Base-by-base conservation (phyloP, 2,888 invertebrate species). In the Melanophora roralis region DNA sequence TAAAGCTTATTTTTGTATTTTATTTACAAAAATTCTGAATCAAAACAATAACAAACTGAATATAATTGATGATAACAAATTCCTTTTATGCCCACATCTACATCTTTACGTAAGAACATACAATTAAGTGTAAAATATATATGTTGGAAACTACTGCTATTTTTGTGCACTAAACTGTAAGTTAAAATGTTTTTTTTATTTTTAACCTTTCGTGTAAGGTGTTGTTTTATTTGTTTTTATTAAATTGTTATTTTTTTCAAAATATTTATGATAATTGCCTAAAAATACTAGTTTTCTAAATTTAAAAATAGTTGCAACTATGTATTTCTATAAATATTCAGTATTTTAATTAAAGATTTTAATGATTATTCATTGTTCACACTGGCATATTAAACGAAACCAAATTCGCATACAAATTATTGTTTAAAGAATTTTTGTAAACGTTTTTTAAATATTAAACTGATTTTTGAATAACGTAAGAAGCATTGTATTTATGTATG, bases 181-280 rank as follows among this genome's bases (percentile, higher is more conserved):
- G 5, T 23, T 16, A n/a, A 36, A 49, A n/a, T 49, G 40, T 38
- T 45, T 53, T 36, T 27, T 11, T 53, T 45, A 65, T 69, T 74
- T n/a, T 27, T 38, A 23, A 32, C 74, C 64, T 65, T 59, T 74
- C 73, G 23, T 74, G 55, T 81, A 60, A 77, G 55, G 76, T 76
- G 68, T 81, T 79, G 36, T 12, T n/a, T n/a, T n/a, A n/a, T n/a
- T n/a, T n/a, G n/a, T n/a, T n/a, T n/a, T n/a, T n/a, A n/a, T n/a
- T n/a, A n/a, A n/a, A n/a, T n/a, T n/a, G n/a, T n/a, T n/a, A n/a
- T n/a, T n/a, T n/a, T n/a, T n/a, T n/a, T n/a, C n/a, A n/a, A n/a
- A n/a, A n/a, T n/a, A n/a, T n/a, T 3, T 27, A 16, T 32, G 34
- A 59, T 5, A 43, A 59, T 43, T 23, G 40, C 40, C 8, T 27